Percentiles rank a stretch among this genome's conserved stretches.
phyloP scores from a whole-genome alignment of 2,797 vertebrate species.

The Manis crassicaudata region DNA sequence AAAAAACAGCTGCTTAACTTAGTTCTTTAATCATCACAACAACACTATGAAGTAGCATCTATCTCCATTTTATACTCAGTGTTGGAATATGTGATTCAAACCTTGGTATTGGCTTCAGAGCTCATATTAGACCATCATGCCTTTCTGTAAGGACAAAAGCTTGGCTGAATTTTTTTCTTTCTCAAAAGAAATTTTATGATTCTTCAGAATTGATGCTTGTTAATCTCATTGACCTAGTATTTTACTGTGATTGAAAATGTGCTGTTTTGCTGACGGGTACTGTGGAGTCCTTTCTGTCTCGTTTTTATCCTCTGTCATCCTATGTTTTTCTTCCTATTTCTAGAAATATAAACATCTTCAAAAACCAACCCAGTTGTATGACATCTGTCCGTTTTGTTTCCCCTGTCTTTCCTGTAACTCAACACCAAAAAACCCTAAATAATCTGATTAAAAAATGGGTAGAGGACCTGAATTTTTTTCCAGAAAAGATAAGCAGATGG shows the following conservation, averaged over 20 bases:
- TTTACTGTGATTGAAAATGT: conserved; percentile 10
- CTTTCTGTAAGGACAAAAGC: neutral
- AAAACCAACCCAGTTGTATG: neutral
- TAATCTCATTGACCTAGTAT: neutral
- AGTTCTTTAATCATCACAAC: neutral
- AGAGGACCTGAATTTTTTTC: no score
- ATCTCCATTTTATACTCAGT: neutral
- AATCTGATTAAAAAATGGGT: no score
- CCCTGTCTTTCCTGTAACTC: neutral
- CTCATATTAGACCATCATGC: neutral
- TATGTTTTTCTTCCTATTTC: neutral
- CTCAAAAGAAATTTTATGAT: conserved; percentile 19
- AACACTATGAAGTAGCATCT: neutral
- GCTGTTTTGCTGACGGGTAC: neutral
- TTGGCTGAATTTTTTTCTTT: neutral
- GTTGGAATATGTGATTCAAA: conserved; percentile 15
- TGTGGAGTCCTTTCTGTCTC: neutral
- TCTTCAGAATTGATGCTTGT: neutral
- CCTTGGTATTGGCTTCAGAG: neutral
- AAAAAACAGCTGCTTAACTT: neutral
- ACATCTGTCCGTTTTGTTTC: conserved; percentile 41
- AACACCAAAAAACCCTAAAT: no score
- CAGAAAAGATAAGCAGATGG: no score
- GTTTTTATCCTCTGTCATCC: neutral
- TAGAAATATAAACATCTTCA: neutral